Conservation (phyloP, 1,140 invertebrate genomes). For the Pogonognathellus flavescens region DNA sequence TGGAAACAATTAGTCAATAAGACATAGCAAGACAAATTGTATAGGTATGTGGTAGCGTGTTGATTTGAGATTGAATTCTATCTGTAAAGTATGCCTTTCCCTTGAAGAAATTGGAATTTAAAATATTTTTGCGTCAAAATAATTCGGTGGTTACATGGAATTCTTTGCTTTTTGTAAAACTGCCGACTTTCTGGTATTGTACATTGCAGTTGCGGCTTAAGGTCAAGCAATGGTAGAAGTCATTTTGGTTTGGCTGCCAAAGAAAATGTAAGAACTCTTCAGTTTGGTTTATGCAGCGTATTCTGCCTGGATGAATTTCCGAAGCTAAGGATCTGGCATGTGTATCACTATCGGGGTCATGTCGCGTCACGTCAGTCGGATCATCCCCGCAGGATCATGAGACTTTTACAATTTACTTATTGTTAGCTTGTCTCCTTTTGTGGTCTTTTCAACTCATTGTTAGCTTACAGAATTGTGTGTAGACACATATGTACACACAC, state of each 20-base stretch:
- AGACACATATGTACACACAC: neutral
- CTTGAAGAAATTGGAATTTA: neutral
- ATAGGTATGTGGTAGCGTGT: too few species aligned
- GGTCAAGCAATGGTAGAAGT: slow-evolving; percentile 6
- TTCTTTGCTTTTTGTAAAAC: too few species aligned
- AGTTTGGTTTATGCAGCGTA: neutral
- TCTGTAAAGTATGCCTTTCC: neutral
- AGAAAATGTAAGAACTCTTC: neutral
- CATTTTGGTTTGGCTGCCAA: neutral
- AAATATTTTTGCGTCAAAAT: neutral
- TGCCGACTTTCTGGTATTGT: too few species aligned
- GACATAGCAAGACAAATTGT: too few species aligned
- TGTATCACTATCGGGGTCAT: slow-evolving; percentile 36
- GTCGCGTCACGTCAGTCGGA: slow-evolving; percentile 37
- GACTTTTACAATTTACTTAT: slow-evolving; percentile 17
- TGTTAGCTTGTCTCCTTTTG: slow-evolving; percentile 13
- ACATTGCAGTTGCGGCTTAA: slow-evolving; percentile 28
- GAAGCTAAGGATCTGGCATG: neutral
- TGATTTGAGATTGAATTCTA: neutral
- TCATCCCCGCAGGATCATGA: neutral
- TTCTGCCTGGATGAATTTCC: slow-evolving; percentile 1
- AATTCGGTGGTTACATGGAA: too few species aligned
- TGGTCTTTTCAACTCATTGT: slow-evolving; percentile 9
- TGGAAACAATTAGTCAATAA: too few species aligned
- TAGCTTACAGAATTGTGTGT: neutral